A percentile compares a stretch with the other conserved stretches of the same genome.
phyloP scores from a whole-genome alignment of 2,888 invertebrate species.

The Drosophila glabriapex region DNA sequence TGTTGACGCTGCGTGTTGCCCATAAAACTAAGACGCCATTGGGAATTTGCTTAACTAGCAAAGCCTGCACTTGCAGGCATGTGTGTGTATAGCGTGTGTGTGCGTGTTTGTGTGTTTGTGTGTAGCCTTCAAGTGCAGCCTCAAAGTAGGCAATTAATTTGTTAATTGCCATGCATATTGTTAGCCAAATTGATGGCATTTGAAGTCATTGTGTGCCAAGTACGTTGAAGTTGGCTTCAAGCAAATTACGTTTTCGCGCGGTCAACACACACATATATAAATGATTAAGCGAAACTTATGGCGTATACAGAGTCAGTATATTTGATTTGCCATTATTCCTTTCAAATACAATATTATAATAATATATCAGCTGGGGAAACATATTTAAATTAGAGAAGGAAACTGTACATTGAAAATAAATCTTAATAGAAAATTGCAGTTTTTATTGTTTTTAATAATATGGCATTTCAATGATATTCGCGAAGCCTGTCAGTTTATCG shows the following conservation, averaged over 20 bases:
- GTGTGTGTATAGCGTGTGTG: background rate
- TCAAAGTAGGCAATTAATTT: conserved; percentile 77
- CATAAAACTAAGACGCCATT: conserved; percentile 73
- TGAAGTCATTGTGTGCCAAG: conserved; percentile 34
- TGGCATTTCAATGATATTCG: background rate
- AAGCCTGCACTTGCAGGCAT: conserved; percentile 22
- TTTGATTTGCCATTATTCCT: background rate
- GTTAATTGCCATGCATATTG: conserved; percentile 72
- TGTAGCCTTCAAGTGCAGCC: conserved; percentile 57
- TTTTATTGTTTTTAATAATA: background rate
- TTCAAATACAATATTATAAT: background rate
- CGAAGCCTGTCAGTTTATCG: background rate
- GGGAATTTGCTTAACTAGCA: conserved; percentile 62
- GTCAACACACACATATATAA: conserved; percentile 26
- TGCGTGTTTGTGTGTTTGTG: conserved; percentile 17
- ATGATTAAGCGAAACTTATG: conserved; percentile 19
- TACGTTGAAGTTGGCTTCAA: conserved; percentile 26
- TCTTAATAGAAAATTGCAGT: background rate
- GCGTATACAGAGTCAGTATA: background rate
- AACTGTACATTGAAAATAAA: background rate
- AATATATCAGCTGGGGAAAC: background rate
- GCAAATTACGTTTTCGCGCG: conserved; percentile 66
- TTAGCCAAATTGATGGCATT: conserved; percentile 70
- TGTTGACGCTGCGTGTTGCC: conserved; percentile 46
- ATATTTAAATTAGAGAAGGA: background rate